Percentiles rank a stretch among this genome's conserved stretches.
These are phyloP conservation scores for Nasalis larvatus DNA, from an alignment of 2,113 vertebrate species.

Conservation along the genomic window DNA sequence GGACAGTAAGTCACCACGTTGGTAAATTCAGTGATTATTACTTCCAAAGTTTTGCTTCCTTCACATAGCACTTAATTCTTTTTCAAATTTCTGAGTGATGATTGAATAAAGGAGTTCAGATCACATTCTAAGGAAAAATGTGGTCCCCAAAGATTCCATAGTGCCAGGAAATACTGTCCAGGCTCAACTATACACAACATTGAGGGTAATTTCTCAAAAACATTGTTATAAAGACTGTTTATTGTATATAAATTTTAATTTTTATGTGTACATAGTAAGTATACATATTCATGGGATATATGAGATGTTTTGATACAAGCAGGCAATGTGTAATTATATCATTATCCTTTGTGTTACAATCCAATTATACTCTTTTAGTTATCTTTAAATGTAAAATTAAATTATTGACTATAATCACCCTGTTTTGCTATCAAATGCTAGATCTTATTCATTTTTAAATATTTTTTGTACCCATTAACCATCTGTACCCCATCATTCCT, in stretches of 20 bases:
- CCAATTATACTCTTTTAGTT: too few relatives aligned
- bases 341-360: too few relatives aligned
- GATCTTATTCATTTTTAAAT: too few relatives aligned
- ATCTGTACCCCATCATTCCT: too few relatives aligned
- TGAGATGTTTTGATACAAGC: too few relatives aligned
- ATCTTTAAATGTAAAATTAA: too few relatives aligned
- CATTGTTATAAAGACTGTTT: not conserved
- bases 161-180: not conserved
- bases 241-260: not conserved
- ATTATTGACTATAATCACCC: too few relatives aligned
- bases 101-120: not conserved
- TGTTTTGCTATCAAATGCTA: too few relatives aligned
- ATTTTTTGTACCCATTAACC: too few relatives aligned
- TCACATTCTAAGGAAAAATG: not conserved
- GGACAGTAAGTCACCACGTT: not conserved
- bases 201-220: not conserved
- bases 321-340: too few relatives aligned
- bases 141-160: not conserved
- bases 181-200: not conserved
- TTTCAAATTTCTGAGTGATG: not conserved
- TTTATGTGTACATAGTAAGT: too few relatives aligned
- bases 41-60: not conserved
- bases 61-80: not conserved
- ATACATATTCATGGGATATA: too few relatives aligned
- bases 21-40: not conserved